Conservation (phyloP, 2,888 invertebrate species). For the Pantelozetes paolii region DNA sequence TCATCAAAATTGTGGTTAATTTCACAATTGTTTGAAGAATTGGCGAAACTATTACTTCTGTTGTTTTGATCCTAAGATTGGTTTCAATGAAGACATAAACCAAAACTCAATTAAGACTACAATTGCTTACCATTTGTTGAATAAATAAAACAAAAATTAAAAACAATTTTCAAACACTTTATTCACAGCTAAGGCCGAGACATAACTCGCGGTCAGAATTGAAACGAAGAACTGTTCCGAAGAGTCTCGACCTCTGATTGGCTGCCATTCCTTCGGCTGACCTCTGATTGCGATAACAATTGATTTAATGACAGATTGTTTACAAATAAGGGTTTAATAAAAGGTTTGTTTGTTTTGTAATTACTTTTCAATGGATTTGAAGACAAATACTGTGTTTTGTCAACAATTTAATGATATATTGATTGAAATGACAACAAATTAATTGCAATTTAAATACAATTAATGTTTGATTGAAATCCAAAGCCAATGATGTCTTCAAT, state of each 20-base stretch:
- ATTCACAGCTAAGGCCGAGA: no score
- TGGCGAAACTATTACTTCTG: background rate
- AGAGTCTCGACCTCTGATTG: background rate
- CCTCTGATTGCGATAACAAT: background rate
- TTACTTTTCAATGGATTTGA: background rate
- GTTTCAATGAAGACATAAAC: background rate
- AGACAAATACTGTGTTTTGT: background rate
- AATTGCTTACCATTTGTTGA: background rate
- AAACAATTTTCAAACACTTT: no score
- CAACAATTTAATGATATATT: background rate
- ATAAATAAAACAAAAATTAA: background rate
- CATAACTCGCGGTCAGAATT: conserved; percentile 33
- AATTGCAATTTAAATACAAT: background rate
- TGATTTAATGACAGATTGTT: background rate
- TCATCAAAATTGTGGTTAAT: background rate
- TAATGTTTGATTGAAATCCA: no score
- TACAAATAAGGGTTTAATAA: background rate
- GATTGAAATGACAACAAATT: background rate
- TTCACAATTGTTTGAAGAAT: background rate
- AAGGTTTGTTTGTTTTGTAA: background rate
- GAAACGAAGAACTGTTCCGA: conserved; percentile 10
- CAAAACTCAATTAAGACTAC: background rate
- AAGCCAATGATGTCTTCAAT: no score
- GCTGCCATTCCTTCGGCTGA: conserved; percentile 8
- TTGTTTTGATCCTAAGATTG: background rate